phyloP scores from a whole-genome alignment of 1,140 invertebrate species.

The Lerema accius region DNA sequence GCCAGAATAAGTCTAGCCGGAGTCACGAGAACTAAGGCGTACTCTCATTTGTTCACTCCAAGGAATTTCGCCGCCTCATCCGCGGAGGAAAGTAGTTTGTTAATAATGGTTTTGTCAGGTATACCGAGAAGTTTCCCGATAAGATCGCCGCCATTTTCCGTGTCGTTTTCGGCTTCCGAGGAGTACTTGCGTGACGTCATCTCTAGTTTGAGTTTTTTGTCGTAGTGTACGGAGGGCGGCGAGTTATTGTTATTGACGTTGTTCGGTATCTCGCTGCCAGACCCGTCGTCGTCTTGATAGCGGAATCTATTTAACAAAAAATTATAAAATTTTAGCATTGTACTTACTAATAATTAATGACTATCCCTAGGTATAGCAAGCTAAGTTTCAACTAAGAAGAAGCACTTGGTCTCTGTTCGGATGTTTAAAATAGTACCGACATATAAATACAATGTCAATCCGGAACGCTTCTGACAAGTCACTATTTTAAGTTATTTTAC shows the following conservation, averaged over 20 bases:
- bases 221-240: slow-evolving; percentile 64
- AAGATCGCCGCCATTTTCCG: slow-evolving; percentile 87
- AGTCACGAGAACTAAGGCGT: slow-evolving; percentile 79
- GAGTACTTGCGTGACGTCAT: slow-evolving; percentile 78
- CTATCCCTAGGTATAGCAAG: no score
- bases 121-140: slow-evolving; percentile 95
- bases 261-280: slow-evolving; percentile 76
- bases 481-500: no score
- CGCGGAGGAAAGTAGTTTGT: slow-evolving; percentile 92
- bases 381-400: no score
- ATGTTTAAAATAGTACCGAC: no score
- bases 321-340: not conserved
- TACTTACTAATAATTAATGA: no score
- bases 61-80: slow-evolving; percentile 94
- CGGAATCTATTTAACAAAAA: slow-evolving; percentile 56
- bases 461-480: no score
- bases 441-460: no score
- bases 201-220: slow-evolving; percentile 82
- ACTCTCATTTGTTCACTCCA: slow-evolving; percentile 88
- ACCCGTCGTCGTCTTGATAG: slow-evolving; percentile 70
- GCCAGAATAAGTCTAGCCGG: slow-evolving; percentile 72
- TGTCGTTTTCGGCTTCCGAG: slow-evolving; percentile 77
- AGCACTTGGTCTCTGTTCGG: no score
- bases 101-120: slow-evolving; percentile 92
- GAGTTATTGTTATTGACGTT: slow-evolving; percentile 83